Base-by-base conservation (phyloP, 1,140 invertebrate species). In the Artemia franciscana region DNA sequence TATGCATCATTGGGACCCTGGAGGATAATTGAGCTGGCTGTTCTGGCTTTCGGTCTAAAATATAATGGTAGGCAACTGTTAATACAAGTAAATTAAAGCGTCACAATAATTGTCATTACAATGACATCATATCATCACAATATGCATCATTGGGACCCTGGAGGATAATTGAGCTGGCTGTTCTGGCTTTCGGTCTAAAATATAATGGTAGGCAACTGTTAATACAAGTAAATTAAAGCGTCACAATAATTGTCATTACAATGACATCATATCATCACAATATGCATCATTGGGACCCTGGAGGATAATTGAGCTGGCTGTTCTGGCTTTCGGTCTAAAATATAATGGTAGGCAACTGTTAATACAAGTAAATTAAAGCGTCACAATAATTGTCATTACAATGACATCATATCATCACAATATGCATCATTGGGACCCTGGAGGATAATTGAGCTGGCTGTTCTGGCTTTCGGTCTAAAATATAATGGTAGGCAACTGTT, bases 91-190 rank as follows among this genome's bases (percentile, higher is more conserved):
- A n/a, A n/a, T n/a, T n/a, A n/a, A n/a, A n/a, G n/a, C n/a, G n/a
- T n/a, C n/a, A n/a, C n/a, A n/a, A n/a, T n/a, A n/a, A n/a, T n/a
- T n/a, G n/a, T n/a, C n/a, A n/a, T n/a, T n/a, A n/a, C n/a, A n/a
- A n/a, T n/a, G n/a, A n/a, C n/a, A n/a, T n/a, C 93, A 99, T 98
- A 79, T 99, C 96, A 74, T 99, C 96, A 68, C 92, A 91, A 76
- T 97, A 98, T 70, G 87, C 95, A 76, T 99, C 95, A 69, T 97
- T 99, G 12, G 96, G 92, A 60, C 95, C 96, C 65, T 95, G 84
- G 18, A 98, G 78, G 72, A 97, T 93, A 24, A 97, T 86, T 0
- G 91, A 96, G 57, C 87, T 86, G 5, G 94, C 92, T 60, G 91
- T 91, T 51, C 90, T 80, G 27, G 86, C 84, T 72, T 88, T 88